These are phyloP conservation scores for Dendropsophus ebraccatus DNA, from an alignment of 2,113 vertebrate species.

Conservation along the genomic window DNA sequence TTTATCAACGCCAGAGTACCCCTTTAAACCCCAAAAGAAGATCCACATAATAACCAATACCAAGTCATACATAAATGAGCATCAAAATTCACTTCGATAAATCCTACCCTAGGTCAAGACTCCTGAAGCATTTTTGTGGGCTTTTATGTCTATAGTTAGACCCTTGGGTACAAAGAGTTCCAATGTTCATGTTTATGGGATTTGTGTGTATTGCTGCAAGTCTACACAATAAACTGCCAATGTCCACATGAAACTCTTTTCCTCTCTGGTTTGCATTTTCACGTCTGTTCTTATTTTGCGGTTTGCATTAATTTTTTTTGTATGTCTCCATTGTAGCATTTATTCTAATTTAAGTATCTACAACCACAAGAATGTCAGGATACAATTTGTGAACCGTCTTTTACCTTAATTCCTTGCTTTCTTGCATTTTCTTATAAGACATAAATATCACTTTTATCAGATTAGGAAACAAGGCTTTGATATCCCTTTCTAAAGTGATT, in stretches of 20 bases:
- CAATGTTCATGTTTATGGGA: slow-evolving; percentile 30
- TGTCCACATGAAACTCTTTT: slow-evolving; percentile 32
- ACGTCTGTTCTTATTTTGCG: slow-evolving; percentile 41
- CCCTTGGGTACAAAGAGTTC: slow-evolving; percentile 14
- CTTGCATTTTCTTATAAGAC: slow-evolving; percentile 17
- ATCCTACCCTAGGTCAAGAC: slow-evolving; percentile 15
- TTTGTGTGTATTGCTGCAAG: slow-evolving; percentile 23
- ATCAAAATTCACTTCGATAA: background rate
- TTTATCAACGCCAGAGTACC: too few species aligned
- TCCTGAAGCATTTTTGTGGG: slow-evolving; percentile 7
- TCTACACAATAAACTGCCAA: slow-evolving; percentile 18
- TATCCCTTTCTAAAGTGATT: slow-evolving; percentile 8
- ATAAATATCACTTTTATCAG: slow-evolving; percentile 25
- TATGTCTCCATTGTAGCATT: slow-evolving; percentile 20
- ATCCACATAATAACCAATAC: background rate
- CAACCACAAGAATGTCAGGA: slow-evolving; percentile 41
- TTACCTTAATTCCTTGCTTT: slow-evolving; percentile 35
- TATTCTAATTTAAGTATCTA: slow-evolving; percentile 45
- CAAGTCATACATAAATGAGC: background rate
- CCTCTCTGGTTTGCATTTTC: slow-evolving; percentile 44
- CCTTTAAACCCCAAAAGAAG: background rate
- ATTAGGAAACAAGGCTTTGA: slow-evolving; percentile 20
- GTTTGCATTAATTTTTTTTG: slow-evolving; percentile 29
- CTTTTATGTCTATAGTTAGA: slow-evolving; percentile 19
- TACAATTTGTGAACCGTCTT: slow-evolving; percentile 14